Evolutionary conservation across 2,888 invertebrate genomes (phyloP).

Genomic region (Drosophila ustulata): DNA sequence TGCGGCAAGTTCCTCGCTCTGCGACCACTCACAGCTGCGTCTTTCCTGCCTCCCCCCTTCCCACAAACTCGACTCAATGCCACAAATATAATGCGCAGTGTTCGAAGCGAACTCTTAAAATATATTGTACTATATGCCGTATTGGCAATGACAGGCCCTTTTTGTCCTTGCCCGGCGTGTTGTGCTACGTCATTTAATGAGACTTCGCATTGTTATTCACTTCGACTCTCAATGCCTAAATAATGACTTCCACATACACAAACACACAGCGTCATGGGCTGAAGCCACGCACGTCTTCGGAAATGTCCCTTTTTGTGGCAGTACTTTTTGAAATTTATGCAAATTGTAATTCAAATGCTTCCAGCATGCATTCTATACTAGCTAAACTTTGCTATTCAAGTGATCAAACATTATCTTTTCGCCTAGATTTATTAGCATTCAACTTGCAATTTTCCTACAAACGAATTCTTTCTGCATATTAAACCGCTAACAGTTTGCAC

Average conservation of each 20-base stretch:
- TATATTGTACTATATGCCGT: conserved; percentile 15
- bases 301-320: conserved; percentile 18
- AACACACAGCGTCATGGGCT: neutral
- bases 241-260: conserved; percentile 40
- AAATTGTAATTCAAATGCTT: neutral
- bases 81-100: conserved; percentile 25
- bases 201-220: conserved; percentile 61
- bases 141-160: conserved; percentile 54
- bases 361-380: neutral
- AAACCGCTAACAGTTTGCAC: neutral
- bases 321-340: conserved; percentile 3
- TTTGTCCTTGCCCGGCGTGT: conserved; percentile 15
- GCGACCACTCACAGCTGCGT: conserved; percentile 48
- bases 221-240: conserved; percentile 52
- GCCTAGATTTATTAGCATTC: neutral
- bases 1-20: conserved; percentile 32
- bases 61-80: neutral
- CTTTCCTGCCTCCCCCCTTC: neutral
- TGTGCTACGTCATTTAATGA: conserved; percentile 77
- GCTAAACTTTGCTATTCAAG: neutral
- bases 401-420: neutral
- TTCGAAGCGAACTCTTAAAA: conserved; percentile 14
- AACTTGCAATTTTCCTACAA: neutral
- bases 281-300: conserved; percentile 34
- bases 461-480: neutral